Base-by-base conservation (phyloP, 2,888 invertebrate genomes). In the Lithophane semibrunnea region DNA sequence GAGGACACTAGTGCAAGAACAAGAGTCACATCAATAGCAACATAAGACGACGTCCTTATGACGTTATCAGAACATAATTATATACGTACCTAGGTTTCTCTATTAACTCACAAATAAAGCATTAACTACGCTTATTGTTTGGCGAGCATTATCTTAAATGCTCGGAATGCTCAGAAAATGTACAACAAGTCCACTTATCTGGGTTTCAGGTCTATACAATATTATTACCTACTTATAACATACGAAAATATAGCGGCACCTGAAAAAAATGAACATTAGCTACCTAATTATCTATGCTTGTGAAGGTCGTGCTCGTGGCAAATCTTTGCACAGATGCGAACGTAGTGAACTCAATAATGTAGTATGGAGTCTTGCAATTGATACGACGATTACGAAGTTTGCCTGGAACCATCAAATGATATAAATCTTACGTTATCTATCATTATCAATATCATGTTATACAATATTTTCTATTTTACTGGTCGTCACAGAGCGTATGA, bases 341-440 rank as follows among this genome's bases (percentile, higher is more conserved):
- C 13, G 52, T 44, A 58, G 12, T 71, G 21, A 54, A 63, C 29
- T 42, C 37, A 69, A 66, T 54, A 56, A 42, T 52, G 21, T 63
- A 24, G 21, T 49, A n/a, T 8, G 54, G 52, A 74, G n/a, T 71
- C 65, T 64, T 58, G 9, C 24, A 63, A 52, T 73, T 78, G 70
- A 42, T 56, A 79, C 37, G 18, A 66, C 56, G 56, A 71, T 73
- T 83, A 71, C 52, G 66, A 68, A 71, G 77, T 80, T 78, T 75
- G 70, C 65, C 56, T 68, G 67, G 60, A 81, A 64, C 21, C 54
- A 80, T 76, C 77, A 80, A 77, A 77, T 78, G 66, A 67, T 78
- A 83, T 78, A 85, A 86, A 88, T 88, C 82, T 84, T 71, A 68
- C 77, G 70, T 80, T 82, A 88, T 88, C 89, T 79, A 12, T 12